Base-by-base conservation (phyloP, 2,888 invertebrate genomes). In the Gasteruption jaculator region DNA sequence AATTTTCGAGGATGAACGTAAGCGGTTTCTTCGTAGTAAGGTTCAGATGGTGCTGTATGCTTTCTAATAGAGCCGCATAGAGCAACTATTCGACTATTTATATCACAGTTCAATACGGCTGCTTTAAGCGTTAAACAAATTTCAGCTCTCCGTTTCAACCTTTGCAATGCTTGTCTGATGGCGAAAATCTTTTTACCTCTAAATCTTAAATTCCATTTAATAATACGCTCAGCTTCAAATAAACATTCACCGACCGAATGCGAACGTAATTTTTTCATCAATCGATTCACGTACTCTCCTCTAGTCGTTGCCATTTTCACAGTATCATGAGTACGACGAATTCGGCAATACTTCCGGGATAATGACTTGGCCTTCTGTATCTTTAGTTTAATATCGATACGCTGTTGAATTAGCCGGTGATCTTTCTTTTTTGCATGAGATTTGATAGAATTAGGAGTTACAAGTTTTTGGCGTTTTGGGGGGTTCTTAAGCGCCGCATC, bases 221-320 rank as follows among this genome's bases (percentile, higher is more conserved):
- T 22, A 10, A 39, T 39, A n/a, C 27, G 19, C 18, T 39, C 22
- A n/a, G 39, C 39, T 19, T 39, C 38, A n/a, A 38, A 31, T 32
- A 21, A 15, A 8, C n/a, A 4, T 20, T 38, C n/a, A 5, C 22
- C 19, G 6, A 6, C 24, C 24, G 24, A 8, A 8, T 24, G 8
- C n/a, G n/a, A 24, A 8, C 24, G 24, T 24, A 24, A 24, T 24
- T 8, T 24, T 24, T 24, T 24, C 24, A n/a, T 24, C 7, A 24
- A n/a, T 24, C 8, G 24, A 8, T 7, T 24, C 7, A 24, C n/a
- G n/a, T 24, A 24, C n/a, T 24, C n/a, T 24, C n/a, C 7, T 24
- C n/a, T 24, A 24, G 8, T 24, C 8, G 7, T 7, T n/a, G 7
- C n/a, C n/a, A n/a, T 24, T 24, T 24, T 24, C n/a, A 24, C n/a